Percentiles rank a stretch among this genome's conserved stretches.
Evolutionary conservation across 2,113 vertebrate genomes (phyloP).

Genomic region (Noctilio leporinus): DNA sequence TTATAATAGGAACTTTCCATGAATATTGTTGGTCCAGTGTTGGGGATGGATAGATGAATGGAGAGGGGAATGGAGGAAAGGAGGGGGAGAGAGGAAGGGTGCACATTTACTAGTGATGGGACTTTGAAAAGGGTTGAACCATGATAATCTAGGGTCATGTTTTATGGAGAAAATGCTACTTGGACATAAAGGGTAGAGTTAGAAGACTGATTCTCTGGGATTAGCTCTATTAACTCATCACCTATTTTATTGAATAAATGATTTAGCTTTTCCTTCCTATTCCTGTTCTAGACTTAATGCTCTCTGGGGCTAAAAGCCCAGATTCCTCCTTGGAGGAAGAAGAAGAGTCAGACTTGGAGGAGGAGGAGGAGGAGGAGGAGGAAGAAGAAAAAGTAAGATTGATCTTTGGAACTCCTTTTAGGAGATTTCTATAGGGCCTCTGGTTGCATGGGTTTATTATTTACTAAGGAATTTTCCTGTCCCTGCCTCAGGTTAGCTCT

Average conservation of each 20-base stretch:
- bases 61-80: neutral
- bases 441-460: neutral
- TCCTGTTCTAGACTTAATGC: slow-evolving; percentile 34
- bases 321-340: slow-evolving; percentile 28
- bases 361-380: neutral
- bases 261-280: slow-evolving; percentile 3
- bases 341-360: neutral
- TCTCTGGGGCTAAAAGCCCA: neutral
- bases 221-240: neutral
- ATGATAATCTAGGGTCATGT: neutral
- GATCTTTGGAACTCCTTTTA: neutral
- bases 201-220: neutral
- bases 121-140: neutral
- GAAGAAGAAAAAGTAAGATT: slow-evolving; percentile 57
- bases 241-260: neutral
- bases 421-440: neutral
- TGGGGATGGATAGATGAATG: neutral
- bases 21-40: neutral
- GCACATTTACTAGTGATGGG: neutral
- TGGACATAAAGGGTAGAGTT: neutral
- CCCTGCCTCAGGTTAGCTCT: neutral
- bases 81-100: neutral
- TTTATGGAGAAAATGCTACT: neutral
- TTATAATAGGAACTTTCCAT: neutral
- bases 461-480: neutral